phyloP scores from a whole-genome alignment of 1,140 invertebrate genomes.

The Holotrichia oblita region DNA sequence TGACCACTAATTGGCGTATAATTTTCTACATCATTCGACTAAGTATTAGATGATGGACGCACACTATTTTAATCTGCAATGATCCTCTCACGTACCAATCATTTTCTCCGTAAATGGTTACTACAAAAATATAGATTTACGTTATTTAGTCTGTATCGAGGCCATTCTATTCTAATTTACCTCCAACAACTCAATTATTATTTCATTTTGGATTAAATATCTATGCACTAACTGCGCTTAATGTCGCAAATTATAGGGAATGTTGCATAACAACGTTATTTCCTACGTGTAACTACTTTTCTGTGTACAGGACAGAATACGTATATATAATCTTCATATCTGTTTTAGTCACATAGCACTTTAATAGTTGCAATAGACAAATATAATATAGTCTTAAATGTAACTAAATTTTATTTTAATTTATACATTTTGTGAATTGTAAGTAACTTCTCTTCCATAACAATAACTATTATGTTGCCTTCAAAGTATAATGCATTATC shows the following conservation, averaged over 20 bases:
- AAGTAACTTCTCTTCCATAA: no score
- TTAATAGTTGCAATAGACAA: no score
- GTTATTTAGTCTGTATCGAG: background rate
- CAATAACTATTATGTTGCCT: no score
- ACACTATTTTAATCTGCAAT: background rate
- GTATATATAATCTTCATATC: no score
- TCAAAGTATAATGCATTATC: no score
- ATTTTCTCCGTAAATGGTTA: background rate
- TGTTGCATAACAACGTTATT: background rate
- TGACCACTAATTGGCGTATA: background rate
- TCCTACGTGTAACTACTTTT: background rate
- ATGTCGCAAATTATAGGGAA: background rate
- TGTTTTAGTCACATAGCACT: no score
- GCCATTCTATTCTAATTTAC: background rate
- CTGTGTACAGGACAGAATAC: background rate
- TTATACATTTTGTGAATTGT: no score
- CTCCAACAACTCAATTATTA: constrained; percentile 10
- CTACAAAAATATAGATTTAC: background rate
- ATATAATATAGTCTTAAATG: no score
- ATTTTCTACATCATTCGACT: constrained; percentile 10
- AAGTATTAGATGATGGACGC: constrained; percentile 3
- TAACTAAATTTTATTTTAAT: no score
- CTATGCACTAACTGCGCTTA: background rate
- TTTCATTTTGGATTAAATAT: background rate
- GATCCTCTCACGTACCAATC: background rate